Conservation (phyloP, 2,888 invertebrate genomes). For the Tolmerus cingulatus region DNA sequence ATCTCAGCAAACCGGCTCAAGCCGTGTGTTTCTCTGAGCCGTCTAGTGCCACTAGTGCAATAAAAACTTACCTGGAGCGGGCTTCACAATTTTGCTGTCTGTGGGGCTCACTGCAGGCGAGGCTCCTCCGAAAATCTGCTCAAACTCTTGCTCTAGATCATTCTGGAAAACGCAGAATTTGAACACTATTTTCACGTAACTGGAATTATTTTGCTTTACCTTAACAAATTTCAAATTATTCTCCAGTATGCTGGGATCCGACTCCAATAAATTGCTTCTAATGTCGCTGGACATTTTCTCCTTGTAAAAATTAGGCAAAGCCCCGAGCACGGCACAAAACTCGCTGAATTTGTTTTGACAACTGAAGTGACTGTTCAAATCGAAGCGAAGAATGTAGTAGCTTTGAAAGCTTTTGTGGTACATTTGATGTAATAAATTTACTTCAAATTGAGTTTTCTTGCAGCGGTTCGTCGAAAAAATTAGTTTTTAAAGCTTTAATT, state of each 20-base stretch:
- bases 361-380: not conserved
- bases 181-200: not conserved
- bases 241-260: slow-evolving; percentile 70
- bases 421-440: not conserved
- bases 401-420: not conserved
- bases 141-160: slow-evolving; percentile 69
- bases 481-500: not conserved
- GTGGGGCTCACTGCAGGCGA: slow-evolving; percentile 53
- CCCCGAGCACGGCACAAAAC: not conserved
- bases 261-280: slow-evolving; percentile 67
- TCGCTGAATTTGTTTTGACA: not conserved
- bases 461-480: not conserved
- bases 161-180: slow-evolving; percentile 60
- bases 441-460: not conserved
- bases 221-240: slow-evolving; percentile 65
- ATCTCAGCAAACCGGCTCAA: not conserved
- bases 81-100: slow-evolving; percentile 72
- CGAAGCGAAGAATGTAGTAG: not conserved
- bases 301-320: not conserved
- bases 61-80: slow-evolving; percentile 71
- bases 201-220: slow-evolving; percentile 53
- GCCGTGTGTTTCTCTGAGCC: no score
- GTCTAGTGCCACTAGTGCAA: not conserved
- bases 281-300: slow-evolving; percentile 52
- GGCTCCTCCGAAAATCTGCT: slow-evolving; percentile 64